Evolutionary conservation across 2,113 vertebrate genomes (phyloP).

Genomic region (Cyprinodon variegatus): DNA sequence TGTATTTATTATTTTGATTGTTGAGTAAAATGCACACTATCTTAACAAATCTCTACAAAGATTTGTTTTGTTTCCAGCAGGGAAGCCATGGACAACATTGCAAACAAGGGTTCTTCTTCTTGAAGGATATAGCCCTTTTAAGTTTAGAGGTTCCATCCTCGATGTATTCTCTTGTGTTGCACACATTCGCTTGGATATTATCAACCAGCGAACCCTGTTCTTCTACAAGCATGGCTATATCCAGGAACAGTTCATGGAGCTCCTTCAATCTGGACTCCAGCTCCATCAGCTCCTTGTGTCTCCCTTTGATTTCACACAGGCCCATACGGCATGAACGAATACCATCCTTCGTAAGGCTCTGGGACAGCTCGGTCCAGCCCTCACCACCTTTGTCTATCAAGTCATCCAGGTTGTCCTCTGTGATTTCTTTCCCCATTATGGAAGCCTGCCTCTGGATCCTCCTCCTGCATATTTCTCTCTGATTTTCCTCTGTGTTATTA

Average conservation of each 20-base stretch:
- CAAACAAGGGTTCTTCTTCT: constrained; percentile 83
- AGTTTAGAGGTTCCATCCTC: constrained; percentile 80
- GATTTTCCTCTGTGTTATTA: constrained; percentile 84
- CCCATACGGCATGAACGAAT: constrained; percentile 80
- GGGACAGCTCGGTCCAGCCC: constrained; percentile 85
- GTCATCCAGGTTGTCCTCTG: constrained; percentile 84
- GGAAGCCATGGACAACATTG: constrained; percentile 77
- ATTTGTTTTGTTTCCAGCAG: constrained; percentile 36
- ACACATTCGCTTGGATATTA: constrained; percentile 86
- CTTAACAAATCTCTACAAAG: constrained; percentile 13
- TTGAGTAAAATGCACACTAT: constrained; percentile 6
- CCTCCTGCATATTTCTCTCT: constrained; percentile 83
- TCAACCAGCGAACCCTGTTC: constrained; percentile 85
- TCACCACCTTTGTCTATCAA: constrained; percentile 89
- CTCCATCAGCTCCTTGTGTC: constrained; percentile 88
- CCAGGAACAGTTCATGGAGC: constrained; percentile 85
- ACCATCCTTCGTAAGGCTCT: constrained; percentile 82
- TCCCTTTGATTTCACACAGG: constrained; percentile 84
- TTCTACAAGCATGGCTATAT: constrained; percentile 88
- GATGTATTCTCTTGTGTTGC: constrained; percentile 79
- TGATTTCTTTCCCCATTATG: constrained; percentile 88
- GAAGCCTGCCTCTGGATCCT: constrained; percentile 91
- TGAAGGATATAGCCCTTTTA: constrained; percentile 82
- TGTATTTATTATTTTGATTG: neutral
- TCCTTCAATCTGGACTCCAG: constrained; percentile 87